Conservation (phyloP, 2,113 vertebrate species). For the Pagrus major region DNA sequence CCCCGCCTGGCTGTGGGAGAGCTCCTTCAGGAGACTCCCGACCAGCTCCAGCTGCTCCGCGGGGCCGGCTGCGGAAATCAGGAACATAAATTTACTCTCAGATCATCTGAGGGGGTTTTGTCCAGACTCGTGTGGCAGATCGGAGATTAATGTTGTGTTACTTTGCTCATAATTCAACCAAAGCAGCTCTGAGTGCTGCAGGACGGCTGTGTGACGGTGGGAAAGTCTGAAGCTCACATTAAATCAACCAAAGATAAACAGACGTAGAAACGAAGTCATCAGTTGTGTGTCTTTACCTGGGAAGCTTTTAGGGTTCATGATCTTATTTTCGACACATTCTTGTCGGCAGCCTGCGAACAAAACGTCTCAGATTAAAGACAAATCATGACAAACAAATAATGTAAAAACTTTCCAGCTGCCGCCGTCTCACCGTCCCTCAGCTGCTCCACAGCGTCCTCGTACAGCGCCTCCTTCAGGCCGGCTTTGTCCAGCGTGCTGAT, state of each 20-base stretch:
- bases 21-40: conserved; percentile 91
- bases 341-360: conserved; percentile 70
- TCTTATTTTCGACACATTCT: conserved; percentile 81
- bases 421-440: conserved; percentile 87
- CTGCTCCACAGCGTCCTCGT: conserved; percentile 89
- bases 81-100: neutral
- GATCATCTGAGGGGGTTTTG: too few species aligned
- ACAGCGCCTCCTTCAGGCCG: conserved; percentile 89
- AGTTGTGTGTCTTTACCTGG: conserved; percentile 65
- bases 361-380: neutral
- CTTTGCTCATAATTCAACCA: neutral
- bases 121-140: too few species aligned
- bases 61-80: conserved; percentile 63
- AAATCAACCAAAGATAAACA: neutral
- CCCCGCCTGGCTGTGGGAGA: conserved; percentile 87
- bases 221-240: neutral
- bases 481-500: conserved; percentile 88
- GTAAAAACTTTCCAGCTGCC: neutral
- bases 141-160: neutral
- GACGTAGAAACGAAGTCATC: neutral
- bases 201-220: neutral
- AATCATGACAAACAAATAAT: neutral
- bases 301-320: conserved; percentile 73
- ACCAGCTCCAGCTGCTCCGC: conserved; percentile 91
- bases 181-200: neutral